Conservation (phyloP, 1,140 invertebrate genomes). For the Apis florea region DNA sequence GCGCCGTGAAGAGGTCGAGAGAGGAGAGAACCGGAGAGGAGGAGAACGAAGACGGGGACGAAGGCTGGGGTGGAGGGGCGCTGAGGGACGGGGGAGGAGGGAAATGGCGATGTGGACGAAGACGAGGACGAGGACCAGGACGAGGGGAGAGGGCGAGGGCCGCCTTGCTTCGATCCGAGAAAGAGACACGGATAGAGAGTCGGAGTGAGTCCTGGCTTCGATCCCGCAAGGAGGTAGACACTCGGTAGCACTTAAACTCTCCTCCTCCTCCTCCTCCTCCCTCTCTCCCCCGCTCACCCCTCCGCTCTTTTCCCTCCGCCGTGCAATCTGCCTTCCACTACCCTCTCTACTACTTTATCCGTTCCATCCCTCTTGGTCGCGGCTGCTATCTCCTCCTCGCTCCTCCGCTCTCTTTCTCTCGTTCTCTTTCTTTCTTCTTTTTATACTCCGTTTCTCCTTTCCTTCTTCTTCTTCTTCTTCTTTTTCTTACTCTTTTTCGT, state of each 20-base stretch:
- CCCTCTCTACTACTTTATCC: slow-evolving; percentile 48
- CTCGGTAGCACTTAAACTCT: slow-evolving; percentile 77
- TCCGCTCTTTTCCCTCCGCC: slow-evolving; percentile 50
- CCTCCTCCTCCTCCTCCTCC: slow-evolving; percentile 53
- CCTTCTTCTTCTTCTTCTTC: too few relatives aligned
- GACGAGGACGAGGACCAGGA: slow-evolving; percentile 29
- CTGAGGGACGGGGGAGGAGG: not conserved
- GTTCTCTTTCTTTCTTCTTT: slow-evolving; percentile 1
- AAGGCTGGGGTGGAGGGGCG: not conserved
- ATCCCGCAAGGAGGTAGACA: slow-evolving; percentile 77
- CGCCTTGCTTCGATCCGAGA: slow-evolving; percentile 66
- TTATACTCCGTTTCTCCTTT: accelerated
- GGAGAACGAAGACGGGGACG: slow-evolving; percentile 39
- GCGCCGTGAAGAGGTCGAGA: slow-evolving; percentile 31
- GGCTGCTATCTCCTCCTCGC: slow-evolving; percentile 16
- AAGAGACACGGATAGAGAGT: slow-evolving; percentile 70
- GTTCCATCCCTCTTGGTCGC: slow-evolving; percentile 45
- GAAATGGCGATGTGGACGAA: slow-evolving; percentile 34
- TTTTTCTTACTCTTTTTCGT: not conserved
- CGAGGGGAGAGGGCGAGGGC: slow-evolving; percentile 52
- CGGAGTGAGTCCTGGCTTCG: slow-evolving; percentile 69
- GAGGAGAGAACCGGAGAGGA: not conserved
- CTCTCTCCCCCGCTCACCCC: slow-evolving; percentile 43
- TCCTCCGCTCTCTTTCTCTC: slow-evolving; percentile 26
- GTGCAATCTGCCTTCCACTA: slow-evolving; percentile 39